Evolutionary conservation across 1,140 invertebrate species (phyloP), one percentile per base, ranked within the genome.

Genomic region (Drosophila simulans): DNA sequence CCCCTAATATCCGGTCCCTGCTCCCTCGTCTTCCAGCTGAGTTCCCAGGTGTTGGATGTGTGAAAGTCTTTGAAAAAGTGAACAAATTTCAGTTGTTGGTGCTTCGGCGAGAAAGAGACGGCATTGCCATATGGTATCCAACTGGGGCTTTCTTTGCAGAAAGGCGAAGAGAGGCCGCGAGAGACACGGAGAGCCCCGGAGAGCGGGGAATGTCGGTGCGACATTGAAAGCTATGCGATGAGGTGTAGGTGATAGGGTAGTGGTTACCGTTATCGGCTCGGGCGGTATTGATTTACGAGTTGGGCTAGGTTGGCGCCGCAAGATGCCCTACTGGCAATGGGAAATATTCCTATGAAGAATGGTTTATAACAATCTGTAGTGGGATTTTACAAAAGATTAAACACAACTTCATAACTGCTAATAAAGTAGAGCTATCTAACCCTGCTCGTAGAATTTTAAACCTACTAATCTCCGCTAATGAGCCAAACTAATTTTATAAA

Each of bases 251-350:
- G 82, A 86, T 85, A 81, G 56, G 77, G 77, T 59, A 85, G 85
- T 80, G 81, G 65, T 64, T 51, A 66, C 66, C 76, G 52, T 81
- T 85, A 85, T 86, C 82, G 52, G 58, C 55, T 65, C 31, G 46
- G 42, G 20, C 34, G 40, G 39, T 75, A 85, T 84, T 84, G 63
- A 84, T 80, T 84, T 77, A 62, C 72, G 37, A 37, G 12, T 60
- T 51, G 31, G 68, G 51, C 59, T 35, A 58, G 31, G 55, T 43
- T 74, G 53, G 58, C 56, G 42, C 25, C 48, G 11, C 40, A 15
- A 20, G 34, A 15, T 52, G 52, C 65, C 49, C 72, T 64, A 68
- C 55, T 22, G 22, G n/a, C 13, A 7, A 27, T 51, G 3, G 2
- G 31, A 39, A 20, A 35, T 13, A 52, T 5, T 13, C 31, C 31